Evolutionary conservation across 1,140 invertebrate genomes (phyloP).

Genomic region (Sinonovacula constricta): DNA sequence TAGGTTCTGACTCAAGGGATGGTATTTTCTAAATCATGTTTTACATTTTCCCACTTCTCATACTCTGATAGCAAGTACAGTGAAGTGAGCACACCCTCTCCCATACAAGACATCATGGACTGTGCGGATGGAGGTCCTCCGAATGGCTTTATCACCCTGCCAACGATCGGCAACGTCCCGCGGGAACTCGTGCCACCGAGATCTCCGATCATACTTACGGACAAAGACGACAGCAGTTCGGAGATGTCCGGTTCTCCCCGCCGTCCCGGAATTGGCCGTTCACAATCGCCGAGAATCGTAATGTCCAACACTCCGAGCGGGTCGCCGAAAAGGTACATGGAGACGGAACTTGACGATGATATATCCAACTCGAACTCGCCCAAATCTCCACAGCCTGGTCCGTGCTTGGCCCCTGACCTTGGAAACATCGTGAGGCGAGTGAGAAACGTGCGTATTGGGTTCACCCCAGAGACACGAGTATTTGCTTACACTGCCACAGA

Average conservation of each 20-base stretch:
- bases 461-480: constrained; percentile 67
- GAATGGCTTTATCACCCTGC: constrained; percentile 11
- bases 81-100: constrained; percentile 64
- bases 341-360: constrained; percentile 21
- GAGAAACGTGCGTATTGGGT: constrained; percentile 65
- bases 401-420: constrained; percentile 63
- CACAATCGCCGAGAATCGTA: too few relatives aligned
- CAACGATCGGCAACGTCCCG: constrained; percentile 17
- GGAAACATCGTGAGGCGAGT: constrained; percentile 60
- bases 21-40: background rate
- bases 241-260: too few relatives aligned
- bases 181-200: too few relatives aligned
- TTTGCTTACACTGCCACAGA: constrained; percentile 56
- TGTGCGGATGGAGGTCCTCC: constrained; percentile 18
- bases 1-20: too few relatives aligned
- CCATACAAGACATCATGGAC: constrained; percentile 42
- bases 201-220: too few relatives aligned
- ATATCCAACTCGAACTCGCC: constrained; percentile 37
- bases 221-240: too few relatives aligned
- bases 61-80: constrained; percentile 61
- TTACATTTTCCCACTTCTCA: constrained; percentile 15
- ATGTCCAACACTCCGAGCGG: too few relatives aligned
- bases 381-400: constrained; percentile 27
- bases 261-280: too few relatives aligned
- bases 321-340: constrained; percentile 38